Evolutionary conservation across 53 echinoderm and acorn worm species (phyloP), one percentile per base, ranked within the genome.

Genomic region (Echinarachnius parma): DNA sequence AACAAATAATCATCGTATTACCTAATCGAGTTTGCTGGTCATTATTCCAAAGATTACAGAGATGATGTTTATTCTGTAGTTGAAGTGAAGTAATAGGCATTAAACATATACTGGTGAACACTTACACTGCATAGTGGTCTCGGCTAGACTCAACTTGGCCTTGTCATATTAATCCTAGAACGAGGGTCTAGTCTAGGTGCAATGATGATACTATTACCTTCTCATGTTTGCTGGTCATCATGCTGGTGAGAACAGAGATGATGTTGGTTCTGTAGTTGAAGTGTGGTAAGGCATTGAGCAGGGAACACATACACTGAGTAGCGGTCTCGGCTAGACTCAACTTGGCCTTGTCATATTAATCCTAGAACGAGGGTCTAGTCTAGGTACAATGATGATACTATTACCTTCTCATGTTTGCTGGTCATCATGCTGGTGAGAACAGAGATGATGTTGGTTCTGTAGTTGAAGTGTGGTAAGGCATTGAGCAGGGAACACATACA

Each of bases 261-360:
- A 96, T 82, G 66, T 96, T 96, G 31, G 82, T 87, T 30, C 91
- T 75, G 59, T 77, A 91, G 71, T 96, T 96, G 77, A 96, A 96
- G 60, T 96, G 96, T 64, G 85, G 70, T 32, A 91, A 45, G 16
- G 74, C 75, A 16, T 63, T 76, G 60, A 91, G 62, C 2, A 96
- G 80, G 35, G 68, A 53, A 61, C 91, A 91, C 37, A 96, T 52
- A 50, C 96, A 91, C 27, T 33, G 55, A 25, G 71, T 79, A 10
- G 88, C 96, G 15, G 86, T 72, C 85, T 81, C 91, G 5, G 88
- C 77, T 22, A 96, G 57, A 10, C 80, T 84, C 7, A 33, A 45
- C 50, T 77, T 84, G n/a, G 85, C 82, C 49, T 32, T 48, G 31
- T 37, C 64, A 1, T n/a, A n/a, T n/a, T n/a, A n/a, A n/a, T n/a